These are phyloP conservation scores for Bujurquina vittata DNA, from an alignment of 2,113 vertebrate species.

Conservation along the genomic window DNA sequence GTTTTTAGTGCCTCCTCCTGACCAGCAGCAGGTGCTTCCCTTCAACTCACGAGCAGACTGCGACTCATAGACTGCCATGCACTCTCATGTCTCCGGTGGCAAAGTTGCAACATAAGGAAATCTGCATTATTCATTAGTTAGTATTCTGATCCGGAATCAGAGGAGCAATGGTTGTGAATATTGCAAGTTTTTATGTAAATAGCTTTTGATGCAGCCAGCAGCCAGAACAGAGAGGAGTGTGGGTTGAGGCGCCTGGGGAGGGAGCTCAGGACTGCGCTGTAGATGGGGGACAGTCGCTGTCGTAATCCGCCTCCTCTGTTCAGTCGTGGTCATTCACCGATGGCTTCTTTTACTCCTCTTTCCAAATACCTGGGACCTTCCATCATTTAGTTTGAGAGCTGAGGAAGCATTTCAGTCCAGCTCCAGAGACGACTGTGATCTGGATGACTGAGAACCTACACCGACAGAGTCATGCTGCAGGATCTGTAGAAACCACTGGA, in stretches of 20 bases:
- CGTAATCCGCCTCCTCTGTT: too few species aligned
- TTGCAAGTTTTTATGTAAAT: conserved; percentile 17
- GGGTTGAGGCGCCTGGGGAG: too few species aligned
- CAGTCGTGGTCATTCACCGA: too few species aligned
- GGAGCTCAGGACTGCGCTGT: too few species aligned
- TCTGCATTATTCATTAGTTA: background rate
- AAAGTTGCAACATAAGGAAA: conserved; percentile 10
- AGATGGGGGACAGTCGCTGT: too few species aligned
- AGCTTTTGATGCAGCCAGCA: conserved; percentile 6
- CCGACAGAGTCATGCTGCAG: background rate
- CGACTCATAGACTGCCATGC: background rate
- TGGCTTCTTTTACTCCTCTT: too few species aligned
- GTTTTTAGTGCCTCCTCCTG: too few species aligned
- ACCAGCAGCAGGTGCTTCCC: background rate
- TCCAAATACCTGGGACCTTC: too few species aligned
- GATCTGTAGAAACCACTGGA: background rate
- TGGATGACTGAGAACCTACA: too few species aligned
- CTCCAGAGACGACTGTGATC: too few species aligned
- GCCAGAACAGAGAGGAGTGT: background rate
- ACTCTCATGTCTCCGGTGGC: background rate
- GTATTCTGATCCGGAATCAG: background rate
- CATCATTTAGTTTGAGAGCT: too few species aligned
- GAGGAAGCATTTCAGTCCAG: too few species aligned
- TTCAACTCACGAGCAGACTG: background rate
- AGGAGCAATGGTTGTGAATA: background rate